These are phyloP conservation scores for Myotis daubentonii DNA, from an alignment of 2,797 vertebrate genomes.

Conservation along the genomic window DNA sequence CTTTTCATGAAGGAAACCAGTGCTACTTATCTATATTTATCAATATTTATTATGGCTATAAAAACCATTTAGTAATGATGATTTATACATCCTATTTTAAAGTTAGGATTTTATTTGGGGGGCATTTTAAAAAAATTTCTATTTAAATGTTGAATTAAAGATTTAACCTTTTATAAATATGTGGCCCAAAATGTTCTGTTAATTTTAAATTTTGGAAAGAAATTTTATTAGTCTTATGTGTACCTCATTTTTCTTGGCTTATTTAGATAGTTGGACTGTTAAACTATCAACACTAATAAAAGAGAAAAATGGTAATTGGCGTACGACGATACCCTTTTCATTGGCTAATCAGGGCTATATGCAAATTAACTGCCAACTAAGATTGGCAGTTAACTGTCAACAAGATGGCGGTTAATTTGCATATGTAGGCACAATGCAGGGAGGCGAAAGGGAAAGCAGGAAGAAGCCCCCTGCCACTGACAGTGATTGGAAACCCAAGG, in stretches of 20 bases:
- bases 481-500: too few species aligned
- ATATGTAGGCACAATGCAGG: too few species aligned
- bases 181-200: not conserved
- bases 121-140: not conserved
- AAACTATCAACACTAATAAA: too few species aligned
- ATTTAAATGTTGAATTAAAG: conserved; percentile 46
- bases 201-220: conserved; percentile 53
- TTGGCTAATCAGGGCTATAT: too few species aligned
- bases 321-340: too few species aligned
- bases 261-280: conserved; percentile 47
- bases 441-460: too few species aligned
- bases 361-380: too few species aligned
- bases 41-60: conserved; percentile 37
- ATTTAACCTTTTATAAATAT: not conserved
- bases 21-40: not conserved
- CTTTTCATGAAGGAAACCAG: conserved; percentile 24
- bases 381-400: too few species aligned
- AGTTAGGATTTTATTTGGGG: not conserved
- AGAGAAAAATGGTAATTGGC: too few species aligned
- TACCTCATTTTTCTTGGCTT: conserved; percentile 66
- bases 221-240: conserved; percentile 57
- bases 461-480: too few species aligned
- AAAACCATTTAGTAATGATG: not conserved
- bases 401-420: too few species aligned
- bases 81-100: not conserved